These are phyloP conservation scores for Drosophila dives DNA, from an alignment of 2,888 invertebrate genomes.

Conservation along the genomic window DNA sequence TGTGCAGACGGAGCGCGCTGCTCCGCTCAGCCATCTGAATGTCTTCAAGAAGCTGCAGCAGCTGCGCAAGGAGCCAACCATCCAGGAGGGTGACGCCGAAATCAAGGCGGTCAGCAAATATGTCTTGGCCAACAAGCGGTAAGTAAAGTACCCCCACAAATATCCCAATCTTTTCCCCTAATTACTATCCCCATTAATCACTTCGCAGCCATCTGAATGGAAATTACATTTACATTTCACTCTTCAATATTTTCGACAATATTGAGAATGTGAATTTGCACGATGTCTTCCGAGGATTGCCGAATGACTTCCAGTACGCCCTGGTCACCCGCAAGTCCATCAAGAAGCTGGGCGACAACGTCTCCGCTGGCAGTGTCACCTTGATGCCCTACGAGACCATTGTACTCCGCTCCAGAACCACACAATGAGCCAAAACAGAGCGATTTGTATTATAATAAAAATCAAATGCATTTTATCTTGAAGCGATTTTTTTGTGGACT, in stretches of 20 bases:
- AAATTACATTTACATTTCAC: slow-evolving; percentile 83
- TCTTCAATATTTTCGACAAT: slow-evolving; percentile 85
- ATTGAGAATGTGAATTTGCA: slow-evolving; percentile 84
- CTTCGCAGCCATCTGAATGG: slow-evolving; percentile 57
- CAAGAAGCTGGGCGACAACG: slow-evolving; percentile 70
- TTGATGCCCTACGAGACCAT: slow-evolving; percentile 78
- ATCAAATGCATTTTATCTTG: background rate
- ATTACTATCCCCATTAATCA: background rate
- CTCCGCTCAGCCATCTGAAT: slow-evolving; percentile 86
- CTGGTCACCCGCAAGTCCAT: slow-evolving; percentile 79
- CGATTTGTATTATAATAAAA: slow-evolving; percentile 2
- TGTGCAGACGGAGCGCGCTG: slow-evolving; percentile 86
- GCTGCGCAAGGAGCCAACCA: slow-evolving; percentile 85
- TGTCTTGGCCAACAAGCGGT: slow-evolving; percentile 85
- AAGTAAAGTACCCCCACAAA: slow-evolving; percentile 1
- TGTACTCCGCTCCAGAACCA: slow-evolving; percentile 69
- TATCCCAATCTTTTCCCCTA: background rate
- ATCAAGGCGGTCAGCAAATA: slow-evolving; percentile 80
- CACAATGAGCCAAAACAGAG: slow-evolving; percentile 16
- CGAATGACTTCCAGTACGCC: slow-evolving; percentile 72
- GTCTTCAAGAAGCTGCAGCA: slow-evolving; percentile 87
- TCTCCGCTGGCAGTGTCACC: slow-evolving; percentile 59
- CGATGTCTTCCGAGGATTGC: slow-evolving; percentile 62
- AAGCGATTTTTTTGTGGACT: slow-evolving; percentile 3
- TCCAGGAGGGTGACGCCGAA: slow-evolving; percentile 86